A percentile compares a stretch with the other conserved stretches of the same genome.
Conservation (phyloP, 37 sponge, comb jelly and placozoan species). For the Mnemiopsis leidyi region DNA sequence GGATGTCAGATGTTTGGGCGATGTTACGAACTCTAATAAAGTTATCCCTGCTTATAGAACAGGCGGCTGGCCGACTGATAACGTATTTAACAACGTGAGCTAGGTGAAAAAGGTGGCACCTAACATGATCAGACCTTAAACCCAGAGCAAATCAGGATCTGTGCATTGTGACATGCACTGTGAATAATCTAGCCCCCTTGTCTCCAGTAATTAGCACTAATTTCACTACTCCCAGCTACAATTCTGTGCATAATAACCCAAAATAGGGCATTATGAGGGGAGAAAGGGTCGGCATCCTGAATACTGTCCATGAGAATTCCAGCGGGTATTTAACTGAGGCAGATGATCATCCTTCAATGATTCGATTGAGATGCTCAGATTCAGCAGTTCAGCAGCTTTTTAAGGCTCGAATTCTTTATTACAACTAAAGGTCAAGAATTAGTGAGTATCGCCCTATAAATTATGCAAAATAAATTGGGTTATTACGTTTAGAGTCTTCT, state of each 20-base stretch:
- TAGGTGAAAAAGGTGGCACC: background rate
- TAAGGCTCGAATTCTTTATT: no score
- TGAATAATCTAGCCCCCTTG: background rate
- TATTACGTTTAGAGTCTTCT: no score
- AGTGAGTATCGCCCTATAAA: no score
- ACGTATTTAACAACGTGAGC: background rate
- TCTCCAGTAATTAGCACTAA: background rate
- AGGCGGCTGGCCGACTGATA: background rate
- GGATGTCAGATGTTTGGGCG: background rate
- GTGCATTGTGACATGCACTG: background rate
- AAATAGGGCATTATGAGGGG: background rate
- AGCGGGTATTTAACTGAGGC: background rate
- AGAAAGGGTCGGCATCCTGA: background rate
- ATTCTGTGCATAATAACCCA: background rate
- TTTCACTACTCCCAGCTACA: background rate
- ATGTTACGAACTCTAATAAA: background rate
- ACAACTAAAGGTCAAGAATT: no score
- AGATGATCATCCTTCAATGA: no score
- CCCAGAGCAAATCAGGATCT: background rate
- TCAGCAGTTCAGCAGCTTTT: no score
- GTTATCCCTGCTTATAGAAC: background rate
- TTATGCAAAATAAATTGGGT: no score
- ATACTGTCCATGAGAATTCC: background rate
- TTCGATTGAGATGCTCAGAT: no score
- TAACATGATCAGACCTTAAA: background rate